These are phyloP conservation scores for Brenthis hecate DNA, from an alignment of 2,888 invertebrate genomes.

Conservation along the genomic window DNA sequence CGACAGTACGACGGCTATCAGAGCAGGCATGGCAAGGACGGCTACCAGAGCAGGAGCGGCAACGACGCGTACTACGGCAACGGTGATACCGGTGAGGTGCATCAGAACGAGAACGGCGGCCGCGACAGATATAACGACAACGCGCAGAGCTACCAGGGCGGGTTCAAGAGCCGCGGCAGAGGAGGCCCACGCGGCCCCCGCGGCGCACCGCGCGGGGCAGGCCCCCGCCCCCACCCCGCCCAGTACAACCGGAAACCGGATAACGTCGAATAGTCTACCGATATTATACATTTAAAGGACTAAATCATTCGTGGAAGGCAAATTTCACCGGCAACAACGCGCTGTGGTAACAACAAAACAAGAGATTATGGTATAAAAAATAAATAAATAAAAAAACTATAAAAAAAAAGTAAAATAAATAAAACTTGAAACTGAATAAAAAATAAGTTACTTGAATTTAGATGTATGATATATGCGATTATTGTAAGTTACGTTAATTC, in stretches of 20 bases:
- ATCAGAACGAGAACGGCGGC: conserved; percentile 76
- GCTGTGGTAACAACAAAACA: conserved; percentile 79
- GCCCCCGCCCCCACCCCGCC: conserved; percentile 53
- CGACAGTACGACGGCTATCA: conserved; percentile 67
- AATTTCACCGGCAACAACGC: conserved; percentile 87
- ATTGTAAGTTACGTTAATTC: conserved; percentile 79
- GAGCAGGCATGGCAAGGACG: conserved; percentile 61
- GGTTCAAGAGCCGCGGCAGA: conserved; percentile 81
- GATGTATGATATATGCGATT: conserved; percentile 81
- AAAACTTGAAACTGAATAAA: conserved; percentile 81
- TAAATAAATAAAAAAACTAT: conserved; percentile 58
- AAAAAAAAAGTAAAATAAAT: conserved; percentile 83
- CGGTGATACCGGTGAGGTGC: conserved; percentile 67
- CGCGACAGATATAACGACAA: conserved; percentile 76
- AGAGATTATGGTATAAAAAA: conserved; percentile 81
- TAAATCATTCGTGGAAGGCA: conserved; percentile 85
- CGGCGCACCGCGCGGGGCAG: conserved; percentile 56
- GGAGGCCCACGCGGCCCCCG: conserved; percentile 60
- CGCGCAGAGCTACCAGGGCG: conserved; percentile 78
- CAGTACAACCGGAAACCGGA: conserved; percentile 70
- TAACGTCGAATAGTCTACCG: conserved; percentile 57
- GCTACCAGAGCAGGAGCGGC: conserved; percentile 56
- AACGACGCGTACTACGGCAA: conserved; percentile 70
- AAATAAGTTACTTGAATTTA: conserved; percentile 81
- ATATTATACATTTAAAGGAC: conserved; percentile 57